Evolutionary conservation across 2,888 invertebrate genomes (phyloP).

Genomic region (Drosophila engyochracea): DNA sequence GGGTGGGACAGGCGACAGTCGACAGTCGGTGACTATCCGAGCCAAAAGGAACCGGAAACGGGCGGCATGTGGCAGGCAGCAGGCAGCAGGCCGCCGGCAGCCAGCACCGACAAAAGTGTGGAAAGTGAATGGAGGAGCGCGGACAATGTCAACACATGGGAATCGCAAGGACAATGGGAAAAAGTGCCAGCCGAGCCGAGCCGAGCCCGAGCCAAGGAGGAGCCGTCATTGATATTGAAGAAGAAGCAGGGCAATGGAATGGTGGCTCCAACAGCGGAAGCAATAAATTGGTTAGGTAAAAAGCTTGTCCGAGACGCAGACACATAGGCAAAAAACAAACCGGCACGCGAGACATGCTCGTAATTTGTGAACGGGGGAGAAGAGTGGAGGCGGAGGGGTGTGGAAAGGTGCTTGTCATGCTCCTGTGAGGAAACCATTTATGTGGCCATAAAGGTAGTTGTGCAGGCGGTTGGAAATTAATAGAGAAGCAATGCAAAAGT

Average conservation of each 20-base stretch:
- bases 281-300: constrained; percentile 79
- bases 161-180: constrained; percentile 74
- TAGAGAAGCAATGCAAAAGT: constrained; percentile 28
- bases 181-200: constrained; percentile 37
- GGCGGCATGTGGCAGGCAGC: constrained; percentile 4
- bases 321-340: constrained; percentile 49
- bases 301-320: constrained; percentile 75
- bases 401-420: not conserved
- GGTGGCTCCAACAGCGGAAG: constrained; percentile 58
- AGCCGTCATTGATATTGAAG: constrained; percentile 9
- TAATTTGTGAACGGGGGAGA: constrained; percentile 48
- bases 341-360: constrained; percentile 65
- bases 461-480: constrained; percentile 61
- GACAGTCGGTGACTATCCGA: constrained; percentile 31
- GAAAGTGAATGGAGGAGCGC: constrained; percentile 45
- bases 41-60: constrained; percentile 49
- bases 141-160: constrained; percentile 76
- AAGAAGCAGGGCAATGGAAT: constrained; percentile 1
- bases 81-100: constrained; percentile 27
- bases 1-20: constrained; percentile 17
- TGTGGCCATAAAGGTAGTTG: constrained; percentile 44
- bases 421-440: constrained; percentile 41
- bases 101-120: constrained; percentile 50
- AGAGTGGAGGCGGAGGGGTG: not conserved
- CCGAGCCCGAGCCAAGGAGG: not conserved